Base-by-base conservation (phyloP, 1,140 invertebrate species). In the Aradophagus sp. region DNA sequence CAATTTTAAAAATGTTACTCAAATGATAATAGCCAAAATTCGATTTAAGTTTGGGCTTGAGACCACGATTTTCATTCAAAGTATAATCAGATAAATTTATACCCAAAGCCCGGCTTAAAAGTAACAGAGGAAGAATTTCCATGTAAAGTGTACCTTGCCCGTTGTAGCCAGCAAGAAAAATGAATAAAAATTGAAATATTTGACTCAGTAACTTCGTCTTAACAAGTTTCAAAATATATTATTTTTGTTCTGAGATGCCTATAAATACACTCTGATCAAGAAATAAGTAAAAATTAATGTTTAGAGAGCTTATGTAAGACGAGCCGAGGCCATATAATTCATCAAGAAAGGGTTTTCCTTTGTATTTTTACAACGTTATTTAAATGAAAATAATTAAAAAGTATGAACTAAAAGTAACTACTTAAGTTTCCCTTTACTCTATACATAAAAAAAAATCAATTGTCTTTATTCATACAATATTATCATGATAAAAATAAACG, bases 81-180 rank as follows among this genome's bases (percentile, higher is more conserved):
- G 41, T 69, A 69, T 69, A 69, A 61, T 61, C 55, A 69, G 65
- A 69, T 69, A 42, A 55, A 69, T 69, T 61, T 55, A 55, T 55
- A 69, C 53, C 61, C 48, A 61, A 69, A 69, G 56, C 65, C 41
- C 35, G 48, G 65, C 56, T 69, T 69, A 69, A 69, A 61, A 69
- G 65, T 69, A 69, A 61, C 53, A 67, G 55, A 61, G 41, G 42
- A 69, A 59, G 50, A 69, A 61, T 61, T 69, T 61, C 48, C 65
- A 69, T 69, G 55, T 61, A 69, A 62, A 62, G 66, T 62, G 29
- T 69, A 44, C 65, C 27, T 68, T 68, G 55, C 34, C 41, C 29
- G 34, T 56, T 69, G 61, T 41, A 69, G 32, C 27, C 38, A 42
- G 10, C 35, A 35, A 50, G 42, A 62, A 44, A 35, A 56, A 69